Conservation (phyloP, 2,888 invertebrate species). For the Gastracanthus pulcherrimus region DNA sequence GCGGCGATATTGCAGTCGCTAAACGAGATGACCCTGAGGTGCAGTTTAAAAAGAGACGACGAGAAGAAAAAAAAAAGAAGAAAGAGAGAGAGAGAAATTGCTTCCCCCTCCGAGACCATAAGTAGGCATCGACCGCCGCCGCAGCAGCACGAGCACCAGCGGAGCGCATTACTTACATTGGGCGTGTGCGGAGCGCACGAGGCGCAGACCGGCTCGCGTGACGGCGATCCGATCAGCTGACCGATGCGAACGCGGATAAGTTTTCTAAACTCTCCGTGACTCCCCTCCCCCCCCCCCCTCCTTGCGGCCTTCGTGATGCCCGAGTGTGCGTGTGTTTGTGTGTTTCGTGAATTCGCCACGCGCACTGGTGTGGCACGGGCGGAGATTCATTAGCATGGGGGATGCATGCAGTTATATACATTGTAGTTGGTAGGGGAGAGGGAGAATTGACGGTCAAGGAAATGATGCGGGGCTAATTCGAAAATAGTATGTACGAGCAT, state of each 20-base stretch:
- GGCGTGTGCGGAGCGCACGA: not conserved
- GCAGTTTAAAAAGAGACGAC: not conserved
- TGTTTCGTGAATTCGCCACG: slow-evolving; percentile 32
- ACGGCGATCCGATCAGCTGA: slow-evolving; percentile 32
- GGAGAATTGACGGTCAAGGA: slow-evolving; percentile 38
- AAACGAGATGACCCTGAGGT: slow-evolving; percentile 46
- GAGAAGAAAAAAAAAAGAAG: not conserved
- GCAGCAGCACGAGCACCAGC: no score
- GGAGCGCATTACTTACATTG: not conserved
- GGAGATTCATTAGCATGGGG: slow-evolving; percentile 27
- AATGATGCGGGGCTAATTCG: not conserved
- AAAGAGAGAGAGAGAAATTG: not conserved
- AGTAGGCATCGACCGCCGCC: not conserved
- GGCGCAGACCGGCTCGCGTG: slow-evolving; percentile 40
- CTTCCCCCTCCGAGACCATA: no score
- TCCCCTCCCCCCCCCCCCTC: not conserved
- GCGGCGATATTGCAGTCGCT: not conserved
- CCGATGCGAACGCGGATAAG: slow-evolving; percentile 27
- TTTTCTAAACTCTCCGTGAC: not conserved
- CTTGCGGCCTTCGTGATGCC: no score
- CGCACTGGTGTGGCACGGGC: not conserved
- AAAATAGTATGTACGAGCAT: not conserved
- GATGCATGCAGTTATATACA: not conserved
- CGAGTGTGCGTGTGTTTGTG: not conserved
- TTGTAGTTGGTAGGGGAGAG: no score